These are phyloP conservation scores for Epizoanthus scotinus DNA, from an alignment of 92 coral and sea anemone species.

Conservation along the genomic window DNA sequence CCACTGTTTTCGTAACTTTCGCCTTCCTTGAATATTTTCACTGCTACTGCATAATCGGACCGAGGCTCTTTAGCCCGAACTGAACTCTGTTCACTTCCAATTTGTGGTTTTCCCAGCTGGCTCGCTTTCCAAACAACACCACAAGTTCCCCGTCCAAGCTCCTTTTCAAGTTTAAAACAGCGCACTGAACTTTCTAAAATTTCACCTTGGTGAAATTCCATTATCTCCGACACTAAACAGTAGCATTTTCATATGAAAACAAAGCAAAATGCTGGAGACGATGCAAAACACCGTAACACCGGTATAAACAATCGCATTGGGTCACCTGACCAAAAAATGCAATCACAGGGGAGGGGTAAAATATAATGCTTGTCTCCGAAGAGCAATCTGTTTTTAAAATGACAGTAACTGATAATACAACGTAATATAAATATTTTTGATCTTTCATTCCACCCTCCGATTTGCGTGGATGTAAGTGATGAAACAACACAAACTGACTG, in stretches of 20 bases:
- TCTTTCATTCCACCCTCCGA: too few species aligned
- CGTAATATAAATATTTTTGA: too few species aligned
- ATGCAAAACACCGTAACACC: background rate
- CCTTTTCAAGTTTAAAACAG: conserved; percentile 53
- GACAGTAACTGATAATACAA: too few species aligned
- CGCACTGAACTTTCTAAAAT: conserved; percentile 45
- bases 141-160: conserved; percentile 69
- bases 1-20: conserved; percentile 63
- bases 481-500: too few species aligned
- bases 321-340: background rate
- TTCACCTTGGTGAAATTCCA: conserved; percentile 59
- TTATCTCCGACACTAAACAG: background rate
- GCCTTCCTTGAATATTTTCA: conserved; percentile 73
- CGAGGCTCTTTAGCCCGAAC: background rate
- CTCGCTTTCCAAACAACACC: conserved; percentile 60
- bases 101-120: conserved; percentile 21
- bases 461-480: too few species aligned
- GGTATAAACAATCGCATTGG: too few species aligned
- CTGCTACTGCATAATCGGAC: conserved; percentile 54
- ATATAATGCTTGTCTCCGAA: background rate
- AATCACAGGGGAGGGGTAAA: conserved; percentile 18
- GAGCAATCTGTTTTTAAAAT: too few species aligned
- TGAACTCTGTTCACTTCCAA: background rate
- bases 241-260: conserved; percentile 9
- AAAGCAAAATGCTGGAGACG: background rate